Evolutionary conservation across 2,797 vertebrate genomes (phyloP), one percentile per base, ranked within the genome.

Genomic region (Lycodopsis pacificus): DNA sequence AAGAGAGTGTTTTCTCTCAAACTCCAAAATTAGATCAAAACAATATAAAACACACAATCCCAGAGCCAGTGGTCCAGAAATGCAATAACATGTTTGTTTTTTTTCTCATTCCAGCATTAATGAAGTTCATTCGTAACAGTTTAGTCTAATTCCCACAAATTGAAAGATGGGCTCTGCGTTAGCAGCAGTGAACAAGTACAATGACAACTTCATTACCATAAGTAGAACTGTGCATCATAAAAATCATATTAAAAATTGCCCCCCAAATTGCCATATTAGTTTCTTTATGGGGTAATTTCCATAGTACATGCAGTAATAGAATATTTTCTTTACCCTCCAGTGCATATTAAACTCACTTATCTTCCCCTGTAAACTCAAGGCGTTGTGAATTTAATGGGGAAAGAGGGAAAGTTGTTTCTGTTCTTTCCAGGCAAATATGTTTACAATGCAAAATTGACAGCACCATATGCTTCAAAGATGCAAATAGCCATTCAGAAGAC

Each of bases 341-440:
- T 98, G 97, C 97, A 97, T 98, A 99, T 98, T 99, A 99, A 98
- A 97, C 96, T 97, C 97, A 97, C 97, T 98, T 97, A 97, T 98
- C 97, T 97, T 98, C 95, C 96, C 97, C 95, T 98, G 96, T 97
- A 97, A 97, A 97, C 95, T 96, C 95, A 93, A 95, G 93, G 94
- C 94, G 92, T 95, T 96, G 95, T 93, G 95, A 83, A 73, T 91
- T 88, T 94, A 91, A 95, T 94, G 90, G 88, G 78, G 71, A 87
- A 90, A 92, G 76, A 77, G 83, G 88, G 76, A 86, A 93, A 91
- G 90, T 91, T 89, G 70, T 72, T 68, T 70, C 54, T 91, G 91
- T 89, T 73, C 73, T 89, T 86, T 64, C 32, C 20, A 17, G 61
- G 71, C 54, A 67, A 80, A 91, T 89, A 80, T 88, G 90, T 90